phyloP scores from a whole-genome alignment of 2,113 vertebrate genomes.

The Pollimyrus isidori region DNA sequence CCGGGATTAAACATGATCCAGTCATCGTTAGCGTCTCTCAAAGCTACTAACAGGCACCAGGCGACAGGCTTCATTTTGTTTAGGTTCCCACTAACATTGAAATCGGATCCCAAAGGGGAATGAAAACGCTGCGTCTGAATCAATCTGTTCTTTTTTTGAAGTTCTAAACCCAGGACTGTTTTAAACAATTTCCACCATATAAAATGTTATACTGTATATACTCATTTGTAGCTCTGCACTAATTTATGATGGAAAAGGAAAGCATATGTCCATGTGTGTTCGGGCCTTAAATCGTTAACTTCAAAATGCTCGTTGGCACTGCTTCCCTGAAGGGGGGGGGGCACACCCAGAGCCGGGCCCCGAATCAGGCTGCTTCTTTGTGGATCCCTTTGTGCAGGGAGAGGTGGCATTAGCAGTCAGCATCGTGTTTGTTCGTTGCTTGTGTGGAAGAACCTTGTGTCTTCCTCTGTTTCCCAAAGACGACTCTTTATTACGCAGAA shows the following conservation, averaged over 20 bases:
- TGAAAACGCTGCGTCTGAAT: neutral
- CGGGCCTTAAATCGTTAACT: neutral
- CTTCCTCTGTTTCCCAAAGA: neutral
- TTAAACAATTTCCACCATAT: neutral
- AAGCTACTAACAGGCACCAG: neutral
- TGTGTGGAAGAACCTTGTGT: neutral
- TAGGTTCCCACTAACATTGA: neutral
- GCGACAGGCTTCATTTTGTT: neutral
- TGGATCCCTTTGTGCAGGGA: neutral
- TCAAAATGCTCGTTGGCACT: neutral
- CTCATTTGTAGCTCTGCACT: neutral
- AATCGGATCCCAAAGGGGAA: neutral
- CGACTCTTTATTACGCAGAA: neutral
- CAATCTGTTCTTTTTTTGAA: neutral
- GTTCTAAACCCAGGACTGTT: neutral
- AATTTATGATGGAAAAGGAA: neutral
- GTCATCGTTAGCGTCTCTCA: neutral
- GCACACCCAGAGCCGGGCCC: neutral
- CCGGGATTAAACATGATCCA: neutral
- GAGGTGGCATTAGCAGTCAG: neutral
- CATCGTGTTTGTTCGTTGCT: neutral
- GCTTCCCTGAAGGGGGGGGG: neutral
- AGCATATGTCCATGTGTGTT: neutral
- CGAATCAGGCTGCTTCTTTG: neutral
- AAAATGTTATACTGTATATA: neutral